phyloP scores from a whole-genome alignment of 1,140 invertebrate genomes.

The Chrysomallon squamiferum region DNA sequence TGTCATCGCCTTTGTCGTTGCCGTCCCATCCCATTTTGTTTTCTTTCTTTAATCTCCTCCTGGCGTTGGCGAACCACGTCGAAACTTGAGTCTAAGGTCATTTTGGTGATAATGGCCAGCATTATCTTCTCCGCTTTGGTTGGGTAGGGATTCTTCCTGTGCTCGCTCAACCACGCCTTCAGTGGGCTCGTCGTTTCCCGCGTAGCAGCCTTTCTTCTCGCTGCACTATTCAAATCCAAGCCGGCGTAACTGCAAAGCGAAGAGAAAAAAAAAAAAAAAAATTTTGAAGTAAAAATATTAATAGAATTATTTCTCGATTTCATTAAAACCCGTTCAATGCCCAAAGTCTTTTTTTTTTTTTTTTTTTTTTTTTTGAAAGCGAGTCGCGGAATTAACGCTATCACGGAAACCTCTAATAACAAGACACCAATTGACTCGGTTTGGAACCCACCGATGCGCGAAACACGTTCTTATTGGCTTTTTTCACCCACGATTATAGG shows the following conservation, averaged over 20 bases:
- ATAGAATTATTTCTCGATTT: slow-evolving; percentile 2
- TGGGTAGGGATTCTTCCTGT: slow-evolving; percentile 98
- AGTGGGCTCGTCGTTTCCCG: slow-evolving; percentile 92
- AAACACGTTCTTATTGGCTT: slow-evolving; percentile 4
- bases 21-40: slow-evolving; percentile 61
- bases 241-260: slow-evolving; percentile 79
- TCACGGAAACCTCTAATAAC: too few relatives aligned
- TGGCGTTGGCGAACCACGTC: slow-evolving; percentile 60
- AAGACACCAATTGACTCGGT: too few relatives aligned
- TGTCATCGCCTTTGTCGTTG: slow-evolving; percentile 35
- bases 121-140: slow-evolving; percentile 99
- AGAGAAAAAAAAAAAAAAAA: too few relatives aligned
- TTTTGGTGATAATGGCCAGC: slow-evolving; percentile 97
- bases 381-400: not conserved
- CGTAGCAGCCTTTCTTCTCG: slow-evolving; percentile 91
- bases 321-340: not conserved
- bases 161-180: slow-evolving; percentile 96
- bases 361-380: too few relatives aligned
- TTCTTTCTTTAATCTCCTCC: slow-evolving; percentile 82
- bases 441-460: not conserved
- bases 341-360: too few relatives aligned
- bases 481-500: slow-evolving; percentile 1
- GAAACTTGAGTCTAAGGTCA: slow-evolving; percentile 90
- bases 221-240: slow-evolving; percentile 88
- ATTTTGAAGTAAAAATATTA: not conserved